A percentile compares a stretch with the other conserved stretches of the same genome.
Evolutionary conservation across 2,113 vertebrate genomes (phyloP).

Genomic region (Lepidiolamprologus cunningtoni): DNA sequence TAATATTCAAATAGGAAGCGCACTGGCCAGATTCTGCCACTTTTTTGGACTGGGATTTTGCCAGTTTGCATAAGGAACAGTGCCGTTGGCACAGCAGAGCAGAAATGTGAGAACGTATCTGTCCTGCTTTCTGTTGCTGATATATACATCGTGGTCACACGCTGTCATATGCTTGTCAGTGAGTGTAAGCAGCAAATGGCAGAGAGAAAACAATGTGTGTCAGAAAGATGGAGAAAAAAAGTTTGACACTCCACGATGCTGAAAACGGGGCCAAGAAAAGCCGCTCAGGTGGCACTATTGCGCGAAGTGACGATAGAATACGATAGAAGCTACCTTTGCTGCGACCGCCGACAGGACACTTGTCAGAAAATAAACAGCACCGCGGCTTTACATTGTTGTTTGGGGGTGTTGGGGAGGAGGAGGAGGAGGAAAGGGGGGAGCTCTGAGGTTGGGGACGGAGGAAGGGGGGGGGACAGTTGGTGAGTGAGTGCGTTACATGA

Average conservation of each 20-base stretch:
- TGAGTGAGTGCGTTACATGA: constrained; percentile 63
- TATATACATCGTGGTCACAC: neutral
- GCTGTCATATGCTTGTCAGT: neutral
- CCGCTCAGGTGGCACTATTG: neutral
- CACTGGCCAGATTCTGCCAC: neutral
- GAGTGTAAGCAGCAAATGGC: neutral
- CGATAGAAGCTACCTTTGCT: neutral
- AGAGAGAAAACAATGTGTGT: neutral
- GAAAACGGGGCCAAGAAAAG: neutral
- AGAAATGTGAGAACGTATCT: neutral
- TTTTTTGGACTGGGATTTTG: neutral
- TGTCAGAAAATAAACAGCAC: constrained; percentile 9
- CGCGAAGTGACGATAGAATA: neutral
- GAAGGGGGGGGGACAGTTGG: neutral
- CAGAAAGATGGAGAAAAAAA: neutral
- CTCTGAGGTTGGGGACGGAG: neutral
- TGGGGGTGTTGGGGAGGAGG: constrained; percentile 9
- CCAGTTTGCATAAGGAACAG: neutral
- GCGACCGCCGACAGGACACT: neutral
- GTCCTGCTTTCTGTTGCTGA: neutral
- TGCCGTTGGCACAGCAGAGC: neutral
- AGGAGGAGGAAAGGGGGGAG: neutral
- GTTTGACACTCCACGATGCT: neutral
- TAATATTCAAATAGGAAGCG: neutral
- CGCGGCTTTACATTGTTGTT: constrained; percentile 23